Evolutionary conservation across 1,140 invertebrate species (phyloP).

Genomic region (Paraescarpia echinospica): DNA sequence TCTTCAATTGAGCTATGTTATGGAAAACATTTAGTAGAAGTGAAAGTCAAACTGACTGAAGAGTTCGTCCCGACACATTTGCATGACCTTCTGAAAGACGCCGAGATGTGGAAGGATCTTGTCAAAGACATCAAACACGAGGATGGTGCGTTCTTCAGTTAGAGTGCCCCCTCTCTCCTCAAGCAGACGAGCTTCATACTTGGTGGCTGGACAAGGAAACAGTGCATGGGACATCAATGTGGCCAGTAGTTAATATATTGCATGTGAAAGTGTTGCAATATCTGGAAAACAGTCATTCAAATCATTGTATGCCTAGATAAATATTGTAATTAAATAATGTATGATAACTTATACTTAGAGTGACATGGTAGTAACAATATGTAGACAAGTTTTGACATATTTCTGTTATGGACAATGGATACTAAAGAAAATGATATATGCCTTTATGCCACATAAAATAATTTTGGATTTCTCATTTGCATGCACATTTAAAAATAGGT

Average conservation of each 20-base stretch:
- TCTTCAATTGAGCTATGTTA: neutral
- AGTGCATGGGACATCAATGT: neutral
- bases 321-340: neutral
- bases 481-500: no score
- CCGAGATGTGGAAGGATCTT: conserved; percentile 52
- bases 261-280: no score
- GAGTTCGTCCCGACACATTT: conserved; percentile 49
- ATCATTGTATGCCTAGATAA: neutral
- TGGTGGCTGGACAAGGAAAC: conserved; percentile 9
- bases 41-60: conserved; percentile 41
- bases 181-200: conserved; percentile 11
- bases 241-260: neutral
- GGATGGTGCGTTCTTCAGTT: conserved; percentile 46
- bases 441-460: no score
- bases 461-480: no score
- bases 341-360: neutral
- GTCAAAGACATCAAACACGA: conserved; percentile 53
- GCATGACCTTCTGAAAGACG: conserved; percentile 48
- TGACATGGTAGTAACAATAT: neutral
- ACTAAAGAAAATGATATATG: neutral
- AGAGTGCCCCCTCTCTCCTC: conserved; percentile 26
- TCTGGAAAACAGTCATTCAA: no score
- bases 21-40: neutral
- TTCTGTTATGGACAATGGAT: neutral
- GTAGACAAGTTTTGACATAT: neutral